Base-by-base conservation (phyloP, 2,888 invertebrate genomes). In the Lottia gigantea region DNA sequence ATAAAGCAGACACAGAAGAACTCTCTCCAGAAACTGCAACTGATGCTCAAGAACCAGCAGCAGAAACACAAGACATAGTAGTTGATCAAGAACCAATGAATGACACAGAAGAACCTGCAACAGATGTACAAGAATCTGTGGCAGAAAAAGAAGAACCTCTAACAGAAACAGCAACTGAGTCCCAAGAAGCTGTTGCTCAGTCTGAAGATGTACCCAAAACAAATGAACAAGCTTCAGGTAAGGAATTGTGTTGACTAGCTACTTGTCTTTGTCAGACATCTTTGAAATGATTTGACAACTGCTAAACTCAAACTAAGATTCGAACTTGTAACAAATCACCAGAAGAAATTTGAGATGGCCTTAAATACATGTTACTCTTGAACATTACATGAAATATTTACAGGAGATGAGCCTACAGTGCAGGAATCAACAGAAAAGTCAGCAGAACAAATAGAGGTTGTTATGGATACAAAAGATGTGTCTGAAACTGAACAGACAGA, bases 371-470 rank as follows among this genome's bases (percentile, higher is more conserved):
- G 40, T 6, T 8, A 40, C 40, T 31, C 31, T 40, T 40, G 11
- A 40, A 40, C 40, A 40, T 8, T 40, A 4, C 40, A 8, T 40
- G 11, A 11, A 40, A 40, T 40, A 40, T 40, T 40, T 11, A 40
- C 25, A 64, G 31, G 65, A 65, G 46, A 23, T 4, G 16, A 7
- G 45, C 23, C 64, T 46, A 61, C 49, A 63, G 64, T 26, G 46
- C 46, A 25, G 40, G 66, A n/a, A 12, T 23, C 25, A 31, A 25
- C 31, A 4, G 64, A 68, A 46, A 67, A 68, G 55, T n/a, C 62
- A 26, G 72, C 68, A 31, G 69, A 61, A 55, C 62, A 62, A 46
- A 46, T 23, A 19, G 70, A 71, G 61, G 64, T 31, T 11, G 62
- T 61, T 8, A 46, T 25, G 11, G 46, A 65, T 15, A 16, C 55